Base-by-base conservation (phyloP, 2,888 invertebrate species). In the Drosophila nr. medialis region DNA sequence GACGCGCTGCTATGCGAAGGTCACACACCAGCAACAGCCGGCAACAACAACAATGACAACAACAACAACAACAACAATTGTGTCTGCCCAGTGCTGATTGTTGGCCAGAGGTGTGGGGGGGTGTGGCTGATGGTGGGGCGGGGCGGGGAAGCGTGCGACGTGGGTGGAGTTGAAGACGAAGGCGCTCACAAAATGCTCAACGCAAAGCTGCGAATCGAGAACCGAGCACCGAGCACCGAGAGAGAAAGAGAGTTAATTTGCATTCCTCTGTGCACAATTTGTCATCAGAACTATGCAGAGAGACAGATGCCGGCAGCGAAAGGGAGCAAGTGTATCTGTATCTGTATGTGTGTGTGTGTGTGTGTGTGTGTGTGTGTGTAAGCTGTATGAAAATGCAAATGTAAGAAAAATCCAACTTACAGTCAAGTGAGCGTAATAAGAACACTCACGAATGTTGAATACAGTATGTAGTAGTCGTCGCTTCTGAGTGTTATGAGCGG, bases 1-100 rank as follows among this genome's bases (percentile, higher is more conserved):
- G 77, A 84, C 84, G 87, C 87, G 85, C 87, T 75, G 87, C 87
- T 87, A 85, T 85, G 84, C 85, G 84, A 85, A 85, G 84, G 84
- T 85, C 87, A 76, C 48, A 81, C 83, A 72, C 64, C 70, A 79
- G 65, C 64, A 72, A 67, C 71, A 75, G 40, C 61, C 59, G n/a
- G 58, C 55, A 56, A 27, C 48, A 60, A 34, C 58, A 59, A 24
- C 42, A 67, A 49, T n/a, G n/a, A 24, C 45, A 61, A 58, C 32
- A 59, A 65, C n/a, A n/a, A n/a, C 51, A 67, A 27, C 53, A 58
- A 24, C 45, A 61, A 58, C 32, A 59, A 65, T 45, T 60, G 58
- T 70, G 64, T 68, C 78, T 77, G 74, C 74, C 70, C 69, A 66
- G 63, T 77, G 62, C 59, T 64, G 64, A 70, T 70, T 70, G 73